Conservation (phyloP, 2,113 vertebrate species). For the Myrmecophaga tridactyla region DNA sequence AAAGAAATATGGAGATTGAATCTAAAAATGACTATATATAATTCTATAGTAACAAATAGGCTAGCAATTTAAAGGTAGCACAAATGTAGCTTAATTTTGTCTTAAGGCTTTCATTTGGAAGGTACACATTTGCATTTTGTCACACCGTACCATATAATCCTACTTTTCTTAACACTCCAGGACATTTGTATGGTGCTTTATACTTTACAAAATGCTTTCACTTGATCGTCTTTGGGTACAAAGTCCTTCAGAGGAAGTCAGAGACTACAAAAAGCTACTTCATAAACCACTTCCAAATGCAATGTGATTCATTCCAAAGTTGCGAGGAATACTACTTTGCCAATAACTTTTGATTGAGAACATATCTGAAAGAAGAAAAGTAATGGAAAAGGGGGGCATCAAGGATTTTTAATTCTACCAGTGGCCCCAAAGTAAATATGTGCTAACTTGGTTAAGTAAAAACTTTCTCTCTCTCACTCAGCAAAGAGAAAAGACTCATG, state of each 20-base stretch:
- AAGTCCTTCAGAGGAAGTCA: conserved; percentile 1
- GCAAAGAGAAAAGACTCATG: conserved; percentile 26
- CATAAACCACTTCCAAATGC: conserved; percentile 34
- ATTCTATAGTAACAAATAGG: neutral
- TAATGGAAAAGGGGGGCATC: conserved; percentile 21
- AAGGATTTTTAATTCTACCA: neutral
- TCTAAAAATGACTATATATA: neutral
- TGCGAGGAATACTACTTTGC: neutral
- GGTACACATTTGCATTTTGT: neutral
- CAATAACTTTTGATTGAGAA: neutral
- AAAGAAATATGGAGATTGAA: neutral
- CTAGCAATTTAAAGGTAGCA: neutral
- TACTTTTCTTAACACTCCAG: neutral
- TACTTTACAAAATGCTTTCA: conserved; percentile 9
- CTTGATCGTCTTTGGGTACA: neutral
- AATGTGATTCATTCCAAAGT: neutral
- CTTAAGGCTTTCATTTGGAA: neutral
- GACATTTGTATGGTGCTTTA: neutral
- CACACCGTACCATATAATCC: neutral
- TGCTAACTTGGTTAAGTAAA: neutral
- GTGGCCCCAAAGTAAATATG: neutral
- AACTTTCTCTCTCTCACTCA: neutral
- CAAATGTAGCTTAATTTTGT: neutral
- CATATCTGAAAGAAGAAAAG: neutral
- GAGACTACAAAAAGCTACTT: conserved; percentile 4